Evolutionary conservation across 2,113 vertebrate species (phyloP).

Genomic region (Marmota flaviventris): DNA sequence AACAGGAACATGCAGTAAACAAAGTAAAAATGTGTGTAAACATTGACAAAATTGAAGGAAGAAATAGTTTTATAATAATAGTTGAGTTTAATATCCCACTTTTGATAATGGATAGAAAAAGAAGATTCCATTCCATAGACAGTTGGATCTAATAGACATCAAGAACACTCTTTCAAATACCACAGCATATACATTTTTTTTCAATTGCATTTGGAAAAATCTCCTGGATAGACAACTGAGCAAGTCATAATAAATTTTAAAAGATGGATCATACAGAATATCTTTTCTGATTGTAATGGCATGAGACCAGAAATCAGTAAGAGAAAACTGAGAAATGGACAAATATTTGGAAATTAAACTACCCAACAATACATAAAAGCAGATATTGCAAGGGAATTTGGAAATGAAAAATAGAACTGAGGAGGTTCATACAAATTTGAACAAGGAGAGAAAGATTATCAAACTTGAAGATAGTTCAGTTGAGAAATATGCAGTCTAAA

Average conservation of each 20-base stretch:
- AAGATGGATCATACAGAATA: too few relatives aligned
- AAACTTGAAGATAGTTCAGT: background rate
- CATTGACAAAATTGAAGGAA: background rate
- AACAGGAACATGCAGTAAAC: background rate
- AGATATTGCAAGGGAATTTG: background rate
- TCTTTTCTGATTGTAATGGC: background rate
- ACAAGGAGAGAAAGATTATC: background rate
- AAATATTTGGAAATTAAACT: background rate
- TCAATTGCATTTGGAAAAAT: background rate
- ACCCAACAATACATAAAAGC: background rate
- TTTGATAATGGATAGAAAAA: background rate
- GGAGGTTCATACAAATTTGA: background rate
- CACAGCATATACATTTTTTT: background rate
- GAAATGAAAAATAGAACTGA: background rate
- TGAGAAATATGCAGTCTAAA: background rate
- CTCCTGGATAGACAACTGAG: background rate
- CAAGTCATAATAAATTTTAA: too few relatives aligned
- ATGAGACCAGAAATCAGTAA: background rate
- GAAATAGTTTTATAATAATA: background rate
- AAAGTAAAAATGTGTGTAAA: background rate
- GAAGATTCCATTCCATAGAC: background rate
- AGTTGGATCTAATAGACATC: background rate
- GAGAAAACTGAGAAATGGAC: background rate
- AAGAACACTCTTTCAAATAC: background rate
- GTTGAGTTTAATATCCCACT: background rate